Percentiles rank a stretch among this genome's conserved stretches.
phyloP scores from a whole-genome alignment of 2,113 vertebrate species.

The Mesitornis unicolor region DNA sequence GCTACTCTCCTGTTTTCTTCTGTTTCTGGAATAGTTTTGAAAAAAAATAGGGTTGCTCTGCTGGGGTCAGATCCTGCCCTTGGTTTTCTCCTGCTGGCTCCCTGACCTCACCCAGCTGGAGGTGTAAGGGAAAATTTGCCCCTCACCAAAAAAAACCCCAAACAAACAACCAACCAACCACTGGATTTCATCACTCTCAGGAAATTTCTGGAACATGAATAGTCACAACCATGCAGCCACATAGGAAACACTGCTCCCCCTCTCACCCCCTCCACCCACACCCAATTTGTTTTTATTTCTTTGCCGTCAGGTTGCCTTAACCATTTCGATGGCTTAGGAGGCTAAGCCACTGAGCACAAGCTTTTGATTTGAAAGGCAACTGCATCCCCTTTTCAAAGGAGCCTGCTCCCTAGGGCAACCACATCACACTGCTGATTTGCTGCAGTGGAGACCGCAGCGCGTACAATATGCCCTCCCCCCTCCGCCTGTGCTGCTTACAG shows the following conservation, averaged over 20 bases:
- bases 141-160: not conserved
- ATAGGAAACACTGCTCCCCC: not conserved
- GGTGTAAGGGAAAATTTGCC: not conserved
- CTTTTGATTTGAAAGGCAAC: slow-evolving; percentile 68
- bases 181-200: slow-evolving; percentile 31
- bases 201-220: slow-evolving; percentile 70
- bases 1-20: not conserved
- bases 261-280: not conserved
- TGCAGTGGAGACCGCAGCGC: slow-evolving; percentile 87
- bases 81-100: not conserved
- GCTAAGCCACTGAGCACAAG: not conserved
- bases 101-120: not conserved
- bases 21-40: not conserved
- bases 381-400: slow-evolving; percentile 68
- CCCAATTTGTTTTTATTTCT: slow-evolving; percentile 7
- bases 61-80: not conserved
- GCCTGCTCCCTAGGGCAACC: slow-evolving; percentile 65
- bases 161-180: not conserved
- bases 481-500: slow-evolving; percentile 70
- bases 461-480: slow-evolving; percentile 77
- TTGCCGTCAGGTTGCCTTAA: slow-evolving; percentile 17
- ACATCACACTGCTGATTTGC: slow-evolving; percentile 84
- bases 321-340: slow-evolving; percentile 12
- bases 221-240: not conserved
- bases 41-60: not conserved